Evolutionary conservation across 2,113 vertebrate genomes (phyloP).

Genomic region (Catharus minimus): DNA sequence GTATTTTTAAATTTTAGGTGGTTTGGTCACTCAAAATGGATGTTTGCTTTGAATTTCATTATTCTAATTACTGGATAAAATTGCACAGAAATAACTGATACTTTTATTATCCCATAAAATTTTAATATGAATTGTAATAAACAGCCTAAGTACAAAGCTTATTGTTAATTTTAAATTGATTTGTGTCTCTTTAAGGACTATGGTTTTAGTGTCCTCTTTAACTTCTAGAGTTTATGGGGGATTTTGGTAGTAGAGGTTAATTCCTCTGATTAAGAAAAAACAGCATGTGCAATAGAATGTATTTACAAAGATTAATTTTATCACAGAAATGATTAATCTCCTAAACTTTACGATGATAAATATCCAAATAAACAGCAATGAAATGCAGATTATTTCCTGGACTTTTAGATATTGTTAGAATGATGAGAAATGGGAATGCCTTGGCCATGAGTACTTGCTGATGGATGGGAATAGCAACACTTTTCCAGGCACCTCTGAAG

Average conservation of each 20-base stretch:
- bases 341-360: not conserved
- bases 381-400: not conserved
- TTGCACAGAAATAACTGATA: not conserved
- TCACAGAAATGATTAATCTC: not conserved
- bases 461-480: not conserved
- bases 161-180: constrained; percentile 14
- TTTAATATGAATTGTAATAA: not conserved
- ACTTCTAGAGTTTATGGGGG: not conserved
- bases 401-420: not conserved
- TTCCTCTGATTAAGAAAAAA: constrained; percentile 25
- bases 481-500: not conserved
- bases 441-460: not conserved
- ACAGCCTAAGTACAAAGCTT: constrained; percentile 12
- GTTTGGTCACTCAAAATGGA: not conserved
- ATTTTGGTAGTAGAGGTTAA: constrained; percentile 20
- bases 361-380: not conserved
- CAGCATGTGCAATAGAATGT: not conserved
- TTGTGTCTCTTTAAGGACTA: not conserved
- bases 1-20: not conserved
- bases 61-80: not conserved
- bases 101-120: constrained; percentile 7
- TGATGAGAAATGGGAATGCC: not conserved
- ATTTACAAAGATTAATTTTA: not conserved
- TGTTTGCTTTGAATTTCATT: not conserved
- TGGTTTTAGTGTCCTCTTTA: not conserved